phyloP scores from a whole-genome alignment of 2,888 invertebrate genomes.

The Rhaphigaster nebulosa region DNA sequence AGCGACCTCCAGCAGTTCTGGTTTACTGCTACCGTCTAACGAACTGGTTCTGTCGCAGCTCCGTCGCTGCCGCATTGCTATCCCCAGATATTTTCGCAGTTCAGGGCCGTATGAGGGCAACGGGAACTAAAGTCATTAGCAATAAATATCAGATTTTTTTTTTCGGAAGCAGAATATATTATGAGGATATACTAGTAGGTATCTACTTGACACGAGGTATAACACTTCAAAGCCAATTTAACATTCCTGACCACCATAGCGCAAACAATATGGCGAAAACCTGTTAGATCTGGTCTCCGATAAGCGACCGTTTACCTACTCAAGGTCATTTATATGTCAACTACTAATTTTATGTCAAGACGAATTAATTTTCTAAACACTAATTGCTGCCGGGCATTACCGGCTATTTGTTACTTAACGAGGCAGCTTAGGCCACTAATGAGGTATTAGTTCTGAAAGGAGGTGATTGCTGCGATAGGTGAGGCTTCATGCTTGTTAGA shows the following conservation, averaged over 20 bases:
- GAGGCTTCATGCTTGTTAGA: constrained; percentile 25
- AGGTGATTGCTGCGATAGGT: background rate
- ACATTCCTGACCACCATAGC: background rate
- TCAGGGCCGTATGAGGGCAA: background rate
- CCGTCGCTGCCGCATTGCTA: background rate
- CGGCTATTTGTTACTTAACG: background rate
- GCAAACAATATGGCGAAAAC: background rate
- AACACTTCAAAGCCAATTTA: background rate
- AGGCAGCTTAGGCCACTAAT: background rate
- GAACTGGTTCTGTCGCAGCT: background rate
- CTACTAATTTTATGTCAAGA: background rate
- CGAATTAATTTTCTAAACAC: background rate
- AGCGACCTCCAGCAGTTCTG: background rate
- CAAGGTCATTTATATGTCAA: background rate
- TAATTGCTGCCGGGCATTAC: background rate
- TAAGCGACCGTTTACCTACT: background rate
- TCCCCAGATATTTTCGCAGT: background rate
- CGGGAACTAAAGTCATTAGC: background rate
- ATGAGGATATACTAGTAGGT: background rate
- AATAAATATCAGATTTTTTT: background rate
- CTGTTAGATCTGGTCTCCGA: background rate
- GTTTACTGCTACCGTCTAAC: constrained; percentile 8
- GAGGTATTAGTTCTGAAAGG: background rate
- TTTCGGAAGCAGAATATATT: background rate
- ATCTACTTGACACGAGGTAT: background rate